Evolutionary conservation across 2,888 invertebrate species (phyloP), one percentile per base, ranked within the genome.

Genomic region (Epirrita christyi): DNA sequence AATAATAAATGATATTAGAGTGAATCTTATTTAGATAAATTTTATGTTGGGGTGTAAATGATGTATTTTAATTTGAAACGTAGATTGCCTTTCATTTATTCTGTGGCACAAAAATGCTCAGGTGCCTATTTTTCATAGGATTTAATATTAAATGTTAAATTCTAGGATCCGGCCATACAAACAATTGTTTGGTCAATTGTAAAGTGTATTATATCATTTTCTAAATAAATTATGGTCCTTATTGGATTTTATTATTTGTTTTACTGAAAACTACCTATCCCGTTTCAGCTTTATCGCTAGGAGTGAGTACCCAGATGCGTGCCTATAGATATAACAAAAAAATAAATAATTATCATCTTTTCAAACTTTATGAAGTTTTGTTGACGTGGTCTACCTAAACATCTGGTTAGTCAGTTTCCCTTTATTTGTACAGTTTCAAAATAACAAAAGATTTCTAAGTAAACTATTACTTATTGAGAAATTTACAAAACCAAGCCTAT

Each of bases 141-240:
- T 65, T 65, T 65, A 63, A 67, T 67, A 67, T 67, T 42, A 43
- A 67, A 67, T 67, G 61, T 67, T 65, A 59, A 62, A 67, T 67
- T 66, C 68, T 64, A 66, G 61, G 54, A 57, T 75, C 78, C 81
- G 73, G 81, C 77, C 82, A 76, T 79, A 77, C 81, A 82, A 80
- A 78, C 71, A 77, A 71, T 75, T 78, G 81, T 80, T 79, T 69
- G 81, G 88, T 89, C 88, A 88, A 89, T 87, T 91, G 91, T 90
- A 90, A 87, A 90, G 85, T 91, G 91, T 91, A 90, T 81, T 78
- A 89, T 88, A 90, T 83, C 74, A 83, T 86, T 89, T 89, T 88
- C 70, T 85, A 82, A 90, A 89, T 91, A 89, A 91, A 91, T 88
- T 83, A 88, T 86, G 77, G 81, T 90, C 90, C 90, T 85, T 89